Conservation (phyloP, 2,888 invertebrate species). For the Vesta saturnalis region DNA sequence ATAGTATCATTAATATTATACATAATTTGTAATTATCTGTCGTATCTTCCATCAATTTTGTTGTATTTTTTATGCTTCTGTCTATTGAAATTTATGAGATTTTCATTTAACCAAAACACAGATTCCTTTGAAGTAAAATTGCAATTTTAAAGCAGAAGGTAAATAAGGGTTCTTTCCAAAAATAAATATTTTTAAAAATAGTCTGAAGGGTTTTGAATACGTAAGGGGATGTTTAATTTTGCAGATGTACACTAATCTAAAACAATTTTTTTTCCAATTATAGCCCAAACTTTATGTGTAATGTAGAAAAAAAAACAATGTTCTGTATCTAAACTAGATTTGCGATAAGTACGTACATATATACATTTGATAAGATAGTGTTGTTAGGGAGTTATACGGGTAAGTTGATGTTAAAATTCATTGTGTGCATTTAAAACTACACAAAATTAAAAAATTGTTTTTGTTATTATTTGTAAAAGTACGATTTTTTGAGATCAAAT, state of each 20-base stretch:
- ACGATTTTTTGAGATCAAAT: no score
- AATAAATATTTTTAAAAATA: slow-evolving; percentile 3
- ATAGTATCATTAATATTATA: no score
- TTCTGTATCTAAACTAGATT: slow-evolving; percentile 2
- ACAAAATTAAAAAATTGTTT: no score
- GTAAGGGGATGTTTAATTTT: background rate
- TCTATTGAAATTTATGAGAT: no score
- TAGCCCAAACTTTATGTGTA: background rate
- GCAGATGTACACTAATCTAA: background rate
- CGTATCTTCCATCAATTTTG: no score
- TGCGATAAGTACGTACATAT: background rate
- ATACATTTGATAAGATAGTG: slow-evolving; percentile 8
- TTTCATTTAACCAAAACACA: no score
- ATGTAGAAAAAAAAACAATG: background rate
- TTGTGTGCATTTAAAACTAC: background rate
- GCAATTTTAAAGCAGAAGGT: background rate
- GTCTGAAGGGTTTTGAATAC: background rate
- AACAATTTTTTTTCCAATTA: background rate
- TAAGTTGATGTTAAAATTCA: background rate
- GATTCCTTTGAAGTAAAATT: no score
- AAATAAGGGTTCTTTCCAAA: background rate
- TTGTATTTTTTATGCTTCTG: no score
- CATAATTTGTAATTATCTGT: no score
- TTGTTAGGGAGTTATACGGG: background rate
- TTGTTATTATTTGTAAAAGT: no score